These are phyloP conservation scores for Podargus strigoides DNA, from an alignment of 2,797 vertebrate genomes.

Conservation along the genomic window DNA sequence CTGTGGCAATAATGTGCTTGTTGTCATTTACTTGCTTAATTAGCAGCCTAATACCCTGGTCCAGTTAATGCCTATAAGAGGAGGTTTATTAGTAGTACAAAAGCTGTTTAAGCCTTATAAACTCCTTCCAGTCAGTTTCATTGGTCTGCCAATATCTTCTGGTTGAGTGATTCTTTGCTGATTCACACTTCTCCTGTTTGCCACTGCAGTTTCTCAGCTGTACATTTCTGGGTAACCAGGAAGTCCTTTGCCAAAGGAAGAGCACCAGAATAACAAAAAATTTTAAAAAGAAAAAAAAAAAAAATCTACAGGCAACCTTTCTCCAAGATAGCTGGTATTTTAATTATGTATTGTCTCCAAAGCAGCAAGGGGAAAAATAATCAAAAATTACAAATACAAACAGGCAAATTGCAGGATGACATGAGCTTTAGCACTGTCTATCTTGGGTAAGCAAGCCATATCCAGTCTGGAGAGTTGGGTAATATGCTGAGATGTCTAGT, in stretches of 20 bases:
- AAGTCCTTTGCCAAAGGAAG: background rate
- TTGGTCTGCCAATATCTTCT: conserved; percentile 63
- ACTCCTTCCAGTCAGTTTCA: conserved; percentile 21
- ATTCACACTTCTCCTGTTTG: background rate
- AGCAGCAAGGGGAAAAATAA: background rate
- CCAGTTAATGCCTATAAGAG: conserved; percentile 17
- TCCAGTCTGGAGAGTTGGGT: background rate
- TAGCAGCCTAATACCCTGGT: conserved; percentile 37
- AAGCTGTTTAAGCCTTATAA: conserved; percentile 32
- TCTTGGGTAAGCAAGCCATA: background rate
- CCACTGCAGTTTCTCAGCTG: background rate
- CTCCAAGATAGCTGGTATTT: background rate
- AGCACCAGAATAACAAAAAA: background rate
- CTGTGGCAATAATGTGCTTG: background rate
- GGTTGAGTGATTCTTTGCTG: conserved; percentile 49
- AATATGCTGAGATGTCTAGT: background rate
- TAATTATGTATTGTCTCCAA: background rate
- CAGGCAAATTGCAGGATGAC: background rate
- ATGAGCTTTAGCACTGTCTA: background rate
- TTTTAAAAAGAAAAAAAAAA: background rate
- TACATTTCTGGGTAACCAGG: background rate
- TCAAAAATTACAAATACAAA: background rate
- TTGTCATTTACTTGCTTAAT: conserved; percentile 54
- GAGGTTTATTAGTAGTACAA: conserved; percentile 27
- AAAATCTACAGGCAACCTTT: background rate